Base-by-base conservation (phyloP, 2,797 vertebrate species). In the Rhadinocentrus ornatus region DNA sequence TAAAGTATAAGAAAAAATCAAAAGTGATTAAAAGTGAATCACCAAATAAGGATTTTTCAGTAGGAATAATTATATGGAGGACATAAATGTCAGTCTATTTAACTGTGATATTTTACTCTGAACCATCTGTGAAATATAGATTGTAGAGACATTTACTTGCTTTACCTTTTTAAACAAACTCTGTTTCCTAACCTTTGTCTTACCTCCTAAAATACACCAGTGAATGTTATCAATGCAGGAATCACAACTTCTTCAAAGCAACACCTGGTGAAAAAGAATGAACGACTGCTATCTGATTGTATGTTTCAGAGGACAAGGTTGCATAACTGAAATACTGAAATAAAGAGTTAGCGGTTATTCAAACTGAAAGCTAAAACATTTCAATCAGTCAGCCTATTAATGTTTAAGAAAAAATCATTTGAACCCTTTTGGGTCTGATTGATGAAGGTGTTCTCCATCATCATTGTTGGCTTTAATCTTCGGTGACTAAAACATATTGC, bases 381-480 rank as follows among this genome's bases (percentile, higher is more conserved):
- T 69, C 31, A 27, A n/a, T 61, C 54, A 61, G 50, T 71, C 34
- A 57, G 27, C 37, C 37, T 39, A 48, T 58, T 34, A 46, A 55
- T 61, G 67, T 62, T 18, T 62, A 10, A 55, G 60, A 53, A 52
- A 69, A 52, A 69, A 79, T 48, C 12, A 7, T 69, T 71, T 55
- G 13, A 50, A 62, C 62, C 48, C 53, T 24, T 54, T 66, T 16
- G 12, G 41, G 55, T 34, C 34, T 35, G 27, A 37, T 29, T 70
- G 68, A 78, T 73, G 35, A 76, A 75, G 56, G 60, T 62, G 54
- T 69, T 79, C 66, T 83, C 44, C 69, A 37, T 83, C 77, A 78
- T 53, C 39, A 20, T 22, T 68, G 48, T 27, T 6, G 6, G 50
- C 31, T 61, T 76, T 62, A 44, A 32, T 60, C 62, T 69, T 64